Conservation (phyloP, 2,888 invertebrate genomes). For the Anaspis maculata region DNA sequence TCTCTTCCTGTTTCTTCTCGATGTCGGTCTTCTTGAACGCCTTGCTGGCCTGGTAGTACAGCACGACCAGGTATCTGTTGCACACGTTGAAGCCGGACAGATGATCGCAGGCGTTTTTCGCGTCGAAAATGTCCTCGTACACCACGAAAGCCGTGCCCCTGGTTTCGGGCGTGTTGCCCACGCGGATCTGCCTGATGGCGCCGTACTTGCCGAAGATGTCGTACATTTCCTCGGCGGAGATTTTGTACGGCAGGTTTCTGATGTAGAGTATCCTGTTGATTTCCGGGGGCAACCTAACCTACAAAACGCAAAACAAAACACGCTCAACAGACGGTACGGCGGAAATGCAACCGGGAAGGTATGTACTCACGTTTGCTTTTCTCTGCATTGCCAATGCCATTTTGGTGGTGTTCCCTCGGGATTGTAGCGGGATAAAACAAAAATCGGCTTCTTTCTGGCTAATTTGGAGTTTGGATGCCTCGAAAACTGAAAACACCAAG, state of each 20-base stretch:
- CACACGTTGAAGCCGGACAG: slow-evolving; percentile 98
- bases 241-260: slow-evolving; percentile 96
- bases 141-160: slow-evolving; percentile 99
- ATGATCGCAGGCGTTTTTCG: slow-evolving; percentile 99
- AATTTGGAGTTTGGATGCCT: too few relatives aligned
- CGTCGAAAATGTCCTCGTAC: slow-evolving; percentile 99
- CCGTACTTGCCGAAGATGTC: slow-evolving; percentile 99
- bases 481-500: too few relatives aligned
- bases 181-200: slow-evolving; percentile 95
- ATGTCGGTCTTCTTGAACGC: slow-evolving; percentile 93
- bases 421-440: too few relatives aligned
- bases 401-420: slow-evolving; percentile 13
- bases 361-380: slow-evolving; percentile 61
- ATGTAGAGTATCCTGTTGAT: slow-evolving; percentile 96
- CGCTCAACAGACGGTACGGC: slow-evolving; percentile 3
- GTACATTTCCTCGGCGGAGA: slow-evolving; percentile 99
- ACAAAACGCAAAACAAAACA: slow-evolving; percentile 23
- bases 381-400: slow-evolving; percentile 70
- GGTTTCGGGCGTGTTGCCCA: slow-evolving; percentile 96
- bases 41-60: slow-evolving; percentile 95
- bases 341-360: too few relatives aligned
- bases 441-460: too few relatives aligned
- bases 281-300: slow-evolving; percentile 97
- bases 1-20: slow-evolving; percentile 92
- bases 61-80: slow-evolving; percentile 95